Percentiles rank a stretch among this genome's conserved stretches.
These are phyloP conservation scores for Tuberolachnus salignus DNA, from an alignment of 2,888 invertebrate genomes.

Conservation along the genomic window DNA sequence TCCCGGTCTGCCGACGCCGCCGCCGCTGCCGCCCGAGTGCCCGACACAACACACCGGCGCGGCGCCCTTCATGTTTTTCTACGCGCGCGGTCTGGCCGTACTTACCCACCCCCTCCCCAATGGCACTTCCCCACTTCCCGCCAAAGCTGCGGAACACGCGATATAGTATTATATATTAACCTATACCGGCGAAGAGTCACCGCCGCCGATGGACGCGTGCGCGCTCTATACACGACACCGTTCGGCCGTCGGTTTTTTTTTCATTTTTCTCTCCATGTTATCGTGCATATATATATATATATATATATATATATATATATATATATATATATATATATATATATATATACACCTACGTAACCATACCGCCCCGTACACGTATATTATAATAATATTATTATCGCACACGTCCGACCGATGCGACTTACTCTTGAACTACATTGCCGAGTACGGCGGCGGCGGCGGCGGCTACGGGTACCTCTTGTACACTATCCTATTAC, in stretches of 20 bases:
- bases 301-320: no score
- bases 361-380: no score
- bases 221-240: background rate
- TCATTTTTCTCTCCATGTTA: no score
- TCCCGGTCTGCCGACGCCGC: background rate
- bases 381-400: no score
- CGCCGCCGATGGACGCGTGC: background rate
- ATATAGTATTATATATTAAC: conserved; percentile 7
- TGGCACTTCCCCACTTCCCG: background rate
- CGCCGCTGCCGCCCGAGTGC: background rate
- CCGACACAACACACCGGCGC: background rate
- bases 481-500: background rate
- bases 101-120: background rate
- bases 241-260: background rate
- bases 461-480: background rate
- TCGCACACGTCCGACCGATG: no score
- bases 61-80: conserved; percentile 21
- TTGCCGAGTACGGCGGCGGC: background rate
- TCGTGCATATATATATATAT: no score
- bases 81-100: background rate
- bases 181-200: background rate
- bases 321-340: no score
- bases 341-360: no score
- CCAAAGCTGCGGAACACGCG: background rate
- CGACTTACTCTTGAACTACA: conserved; percentile 50